Base-by-base conservation (phyloP, 2,113 vertebrate species). In the Siniperca chuatsi region DNA sequence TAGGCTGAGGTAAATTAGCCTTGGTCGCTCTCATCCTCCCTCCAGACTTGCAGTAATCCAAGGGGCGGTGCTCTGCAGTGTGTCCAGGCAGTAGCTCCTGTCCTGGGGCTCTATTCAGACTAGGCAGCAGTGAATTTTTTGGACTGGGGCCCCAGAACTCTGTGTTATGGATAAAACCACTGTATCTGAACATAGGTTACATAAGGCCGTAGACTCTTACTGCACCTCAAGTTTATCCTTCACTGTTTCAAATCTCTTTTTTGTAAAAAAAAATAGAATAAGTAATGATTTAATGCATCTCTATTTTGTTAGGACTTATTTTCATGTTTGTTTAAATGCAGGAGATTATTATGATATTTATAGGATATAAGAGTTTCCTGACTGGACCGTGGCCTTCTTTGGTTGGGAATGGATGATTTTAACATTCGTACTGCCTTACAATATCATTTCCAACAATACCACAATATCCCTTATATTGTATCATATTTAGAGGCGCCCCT, bases 1-100 rank as follows among this genome's bases (percentile, higher is more conserved):
- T 85, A 42, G 52, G 44, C 78, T 82, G 42, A 78, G 48, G 46
- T 46, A 57, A 75, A 57, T 84, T 44, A 62, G 61, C 48, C 33
- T 68, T 52, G 48, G 52, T 68, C 64, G 84, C 60, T 16, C 13
- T 67, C 25, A 33, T 79, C 29, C 16, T 79, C 64, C 78, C 74
- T 64, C 68, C 25, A 48, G 84, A 57, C 65, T 44, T 68, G 46
- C 74, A 88, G 65, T 68, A 55, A 86, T 76, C 82, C 76, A 74
- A 42, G 48, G 78, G 84, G 78, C 85, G 66, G 69, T 58, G 67
- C 82, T 91, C 55, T 72, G 75, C 87, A 75, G n/a, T 73, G 79
- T 71, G 86, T 92, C 89, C 89, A 90, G 82, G 86, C 89, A 82
- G 75, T 72, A 90, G 90, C 90, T 93, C 77, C 89, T 90, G 86